A percentile compares a stretch with the other conserved stretches of the same genome.
phyloP scores from a whole-genome alignment of 2,113 vertebrate species.

The Solea senegalensis region DNA sequence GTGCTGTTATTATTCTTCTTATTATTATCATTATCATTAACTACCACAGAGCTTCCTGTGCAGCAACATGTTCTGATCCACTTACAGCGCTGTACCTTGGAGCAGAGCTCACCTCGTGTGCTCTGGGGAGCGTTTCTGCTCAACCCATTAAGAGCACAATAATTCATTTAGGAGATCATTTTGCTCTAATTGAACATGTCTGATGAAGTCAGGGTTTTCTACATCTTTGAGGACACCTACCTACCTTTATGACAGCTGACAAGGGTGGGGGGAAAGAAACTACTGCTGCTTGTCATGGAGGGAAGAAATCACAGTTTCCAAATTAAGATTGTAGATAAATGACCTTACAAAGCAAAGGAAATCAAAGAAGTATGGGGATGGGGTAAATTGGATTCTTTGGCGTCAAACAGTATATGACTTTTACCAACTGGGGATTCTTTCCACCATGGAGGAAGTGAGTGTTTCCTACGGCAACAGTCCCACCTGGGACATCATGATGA shows the following conservation, averaged over 20 bases:
- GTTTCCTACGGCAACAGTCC: conserved; percentile 82
- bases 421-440: conserved; percentile 82
- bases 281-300: conserved; percentile 69
- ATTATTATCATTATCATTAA: conserved; percentile 49
- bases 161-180: conserved; percentile 65
- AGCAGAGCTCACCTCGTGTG: conserved; percentile 53
- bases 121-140: conserved; percentile 67
- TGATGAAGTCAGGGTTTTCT: conserved; percentile 51
- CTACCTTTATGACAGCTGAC: conserved; percentile 66
- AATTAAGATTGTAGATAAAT: conserved; percentile 83
- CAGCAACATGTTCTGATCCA: conserved; percentile 53
- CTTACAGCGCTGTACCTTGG: conserved; percentile 43
- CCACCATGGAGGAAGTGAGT: conserved; percentile 74
- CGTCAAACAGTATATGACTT: conserved; percentile 84
- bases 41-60: conserved; percentile 30
- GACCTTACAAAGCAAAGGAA: conserved; percentile 81
- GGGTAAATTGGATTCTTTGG: conserved; percentile 81
- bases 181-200: conserved; percentile 75
- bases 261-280: conserved; percentile 13
- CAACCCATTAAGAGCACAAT: conserved; percentile 72
- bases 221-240: conserved; percentile 70
- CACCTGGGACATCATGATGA: conserved; percentile 78
- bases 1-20: conserved; percentile 29
- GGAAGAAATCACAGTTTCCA: conserved; percentile 78
- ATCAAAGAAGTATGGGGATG: conserved; percentile 81